These are phyloP conservation scores for Turnix velox DNA, from an alignment of 2,113 vertebrate species.

Conservation along the genomic window DNA sequence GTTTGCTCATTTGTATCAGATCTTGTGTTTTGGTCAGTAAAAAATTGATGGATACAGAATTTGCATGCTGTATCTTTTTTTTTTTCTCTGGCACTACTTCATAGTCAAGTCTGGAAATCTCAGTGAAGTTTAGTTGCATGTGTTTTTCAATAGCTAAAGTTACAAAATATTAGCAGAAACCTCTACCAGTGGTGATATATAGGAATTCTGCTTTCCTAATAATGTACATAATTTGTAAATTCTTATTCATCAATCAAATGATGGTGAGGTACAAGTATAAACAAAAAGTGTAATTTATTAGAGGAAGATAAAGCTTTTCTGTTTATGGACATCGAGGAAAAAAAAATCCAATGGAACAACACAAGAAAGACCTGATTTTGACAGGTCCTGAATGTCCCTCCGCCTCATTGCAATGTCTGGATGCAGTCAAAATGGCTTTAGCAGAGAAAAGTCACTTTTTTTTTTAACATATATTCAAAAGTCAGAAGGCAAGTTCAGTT, in stretches of 20 bases:
- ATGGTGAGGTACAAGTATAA: background rate
- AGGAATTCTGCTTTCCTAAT: too few species aligned
- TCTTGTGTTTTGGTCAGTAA: background rate
- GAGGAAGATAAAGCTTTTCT: background rate
- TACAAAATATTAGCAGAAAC: background rate
- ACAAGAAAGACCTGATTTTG: background rate
- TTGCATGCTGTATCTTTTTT: background rate
- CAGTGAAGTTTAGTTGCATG: background rate
- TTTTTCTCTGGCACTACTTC: background rate
- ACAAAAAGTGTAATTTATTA: background rate
- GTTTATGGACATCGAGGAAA: background rate
- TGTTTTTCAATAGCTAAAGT: background rate
- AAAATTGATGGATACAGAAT: background rate
- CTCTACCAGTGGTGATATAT: background rate
- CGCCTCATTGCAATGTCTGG: background rate
- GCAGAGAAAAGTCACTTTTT: background rate
- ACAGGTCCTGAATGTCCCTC: background rate
- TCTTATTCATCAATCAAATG: background rate
- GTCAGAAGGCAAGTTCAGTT: background rate
- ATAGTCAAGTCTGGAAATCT: background rate
- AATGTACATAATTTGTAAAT: background rate
- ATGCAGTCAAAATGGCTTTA: background rate
- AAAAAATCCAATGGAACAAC: background rate
- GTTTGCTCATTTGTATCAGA: accelerated
- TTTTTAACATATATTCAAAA: background rate